phyloP scores from a whole-genome alignment of 2,888 invertebrate genomes.

The Eupithecia subumbrata region DNA sequence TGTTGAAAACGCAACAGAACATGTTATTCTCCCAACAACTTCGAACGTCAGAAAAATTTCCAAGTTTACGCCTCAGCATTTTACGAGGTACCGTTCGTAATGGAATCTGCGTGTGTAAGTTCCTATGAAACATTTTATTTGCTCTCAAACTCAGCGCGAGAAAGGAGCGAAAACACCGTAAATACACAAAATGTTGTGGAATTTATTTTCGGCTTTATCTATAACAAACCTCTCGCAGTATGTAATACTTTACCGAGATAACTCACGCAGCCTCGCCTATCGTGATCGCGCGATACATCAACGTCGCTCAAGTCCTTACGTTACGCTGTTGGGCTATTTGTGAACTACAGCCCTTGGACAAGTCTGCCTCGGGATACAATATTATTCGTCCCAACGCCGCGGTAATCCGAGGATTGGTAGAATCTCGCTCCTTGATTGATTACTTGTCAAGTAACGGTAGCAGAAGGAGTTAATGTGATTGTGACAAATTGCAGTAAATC shows the following conservation, averaged over 20 bases:
- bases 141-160: not conserved
- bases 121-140: not conserved
- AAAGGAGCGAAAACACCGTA: not conserved
- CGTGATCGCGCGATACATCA: constrained; percentile 58
- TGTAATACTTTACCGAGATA: constrained; percentile 37
- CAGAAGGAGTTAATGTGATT: constrained; percentile 1
- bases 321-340: constrained; percentile 46
- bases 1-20: not conserved
- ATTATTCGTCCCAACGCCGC: not conserved
- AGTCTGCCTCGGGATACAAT: constrained; percentile 29
- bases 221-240: constrained; percentile 20
- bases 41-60: not conserved
- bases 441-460: not conserved
- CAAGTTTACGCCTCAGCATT: not conserved
- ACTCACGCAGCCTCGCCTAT: constrained; percentile 42
- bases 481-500: constrained; percentile 2
- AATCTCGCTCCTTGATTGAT: constrained; percentile 24
- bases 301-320: constrained; percentile 53
- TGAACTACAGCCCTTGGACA: constrained; percentile 33
- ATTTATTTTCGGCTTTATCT: constrained; percentile 13
- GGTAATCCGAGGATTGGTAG: constrained; percentile 24
- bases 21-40: not conserved
- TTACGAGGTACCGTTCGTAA: constrained; percentile 10
- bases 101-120: constrained; percentile 3
- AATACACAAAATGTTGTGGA: not conserved